Percentiles rank a stretch among this genome's conserved stretches.
Conservation (phyloP, 2,797 vertebrate species). For the Takifugu ocellatus region DNA sequence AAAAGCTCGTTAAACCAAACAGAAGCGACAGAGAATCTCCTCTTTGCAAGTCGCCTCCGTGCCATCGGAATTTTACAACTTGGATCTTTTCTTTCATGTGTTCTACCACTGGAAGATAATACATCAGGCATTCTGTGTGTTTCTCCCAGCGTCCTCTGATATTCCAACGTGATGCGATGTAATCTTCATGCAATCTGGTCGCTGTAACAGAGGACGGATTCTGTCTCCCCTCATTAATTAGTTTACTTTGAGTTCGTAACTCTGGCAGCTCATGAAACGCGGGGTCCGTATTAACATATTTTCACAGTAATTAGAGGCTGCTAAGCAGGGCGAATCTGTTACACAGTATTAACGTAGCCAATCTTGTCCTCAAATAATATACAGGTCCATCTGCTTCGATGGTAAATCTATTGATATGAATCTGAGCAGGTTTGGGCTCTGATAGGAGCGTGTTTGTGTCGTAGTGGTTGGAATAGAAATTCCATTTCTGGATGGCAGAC, state of each 20-base stretch:
- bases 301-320: constrained; percentile 25
- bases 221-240: constrained; percentile 33
- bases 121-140: not conserved
- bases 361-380: constrained; percentile 15
- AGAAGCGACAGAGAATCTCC: too few species aligned
- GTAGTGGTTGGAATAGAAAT: too few species aligned
- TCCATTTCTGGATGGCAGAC: constrained; percentile 2
- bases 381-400: constrained; percentile 7
- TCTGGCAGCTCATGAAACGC: constrained; percentile 26
- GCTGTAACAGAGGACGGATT: constrained; percentile 13
- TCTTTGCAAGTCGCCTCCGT: too few species aligned
- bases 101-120: constrained; percentile 1
- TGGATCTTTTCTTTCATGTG: not conserved
- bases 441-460: constrained; percentile 11
- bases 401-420: not conserved
- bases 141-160: constrained; percentile 8
- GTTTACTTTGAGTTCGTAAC: constrained; percentile 33
- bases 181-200: constrained; percentile 27
- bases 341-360: not conserved
- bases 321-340: constrained; percentile 31
- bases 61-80: not conserved
- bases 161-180: constrained; percentile 20
- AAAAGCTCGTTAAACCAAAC: too few species aligned
- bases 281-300: constrained; percentile 20
- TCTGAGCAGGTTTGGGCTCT: too few species aligned